Conservation (phyloP, 1,140 invertebrate species). For the Megathymus violae region DNA sequence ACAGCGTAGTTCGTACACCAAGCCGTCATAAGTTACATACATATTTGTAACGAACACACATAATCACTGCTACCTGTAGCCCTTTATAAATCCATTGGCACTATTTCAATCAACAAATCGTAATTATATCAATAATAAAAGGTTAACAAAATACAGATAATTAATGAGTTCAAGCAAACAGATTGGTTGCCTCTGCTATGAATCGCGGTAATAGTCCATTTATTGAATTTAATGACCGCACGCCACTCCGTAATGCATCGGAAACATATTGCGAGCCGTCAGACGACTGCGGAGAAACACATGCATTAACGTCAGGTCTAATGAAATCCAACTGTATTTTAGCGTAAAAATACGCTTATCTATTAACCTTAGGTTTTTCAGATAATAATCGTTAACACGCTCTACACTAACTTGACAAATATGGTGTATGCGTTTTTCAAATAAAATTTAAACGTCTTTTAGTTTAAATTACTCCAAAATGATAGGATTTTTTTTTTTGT, state of each 20-base stretch:
- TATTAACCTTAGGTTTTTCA: neutral
- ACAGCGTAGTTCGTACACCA: too few relatives aligned
- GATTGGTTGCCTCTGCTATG: constrained; percentile 11
- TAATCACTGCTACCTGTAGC: too few relatives aligned
- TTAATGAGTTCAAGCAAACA: constrained; percentile 14
- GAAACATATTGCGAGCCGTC: constrained; percentile 10
- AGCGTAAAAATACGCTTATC: neutral
- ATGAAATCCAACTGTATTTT: neutral
- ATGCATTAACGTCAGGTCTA: neutral
- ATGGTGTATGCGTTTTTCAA: too few relatives aligned
- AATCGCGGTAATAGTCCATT: constrained; percentile 24
- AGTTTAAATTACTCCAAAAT: too few relatives aligned
- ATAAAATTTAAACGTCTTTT: too few relatives aligned
- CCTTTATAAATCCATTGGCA: too few relatives aligned
- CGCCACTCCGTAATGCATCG: constrained; percentile 5
- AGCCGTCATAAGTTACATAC: too few relatives aligned
- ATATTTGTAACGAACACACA: too few relatives aligned
- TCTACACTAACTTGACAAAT: too few relatives aligned
- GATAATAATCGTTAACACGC: neutral
- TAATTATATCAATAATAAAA: neutral
- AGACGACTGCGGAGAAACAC: neutral
- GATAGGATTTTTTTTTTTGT: too few relatives aligned
- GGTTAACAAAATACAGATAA: neutral
- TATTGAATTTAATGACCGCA: constrained; percentile 21
- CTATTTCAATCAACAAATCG: too few relatives aligned